These are phyloP conservation scores for Ptychochromis oligacanthus DNA, from an alignment of 2,113 vertebrate species.

Conservation along the genomic window DNA sequence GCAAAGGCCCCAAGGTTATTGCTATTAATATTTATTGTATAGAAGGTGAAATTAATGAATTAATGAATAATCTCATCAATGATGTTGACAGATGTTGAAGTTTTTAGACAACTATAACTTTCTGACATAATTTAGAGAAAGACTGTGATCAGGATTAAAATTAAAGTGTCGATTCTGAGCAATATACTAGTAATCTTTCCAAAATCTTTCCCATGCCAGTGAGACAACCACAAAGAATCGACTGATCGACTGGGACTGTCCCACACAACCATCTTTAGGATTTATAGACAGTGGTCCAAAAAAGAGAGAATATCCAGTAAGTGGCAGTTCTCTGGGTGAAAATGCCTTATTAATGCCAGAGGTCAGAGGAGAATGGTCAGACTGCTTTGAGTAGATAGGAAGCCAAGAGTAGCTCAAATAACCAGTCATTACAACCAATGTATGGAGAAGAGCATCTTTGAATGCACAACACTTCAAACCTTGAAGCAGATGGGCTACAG, in stretches of 20 bases:
- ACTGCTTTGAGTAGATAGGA: background rate
- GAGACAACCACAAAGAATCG: background rate
- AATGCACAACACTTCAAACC: background rate
- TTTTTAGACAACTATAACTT: background rate
- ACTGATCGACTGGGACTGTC: background rate
- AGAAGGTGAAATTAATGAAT: background rate
- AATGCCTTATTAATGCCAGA: too few species aligned
- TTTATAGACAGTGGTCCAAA: background rate
- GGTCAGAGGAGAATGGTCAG: background rate
- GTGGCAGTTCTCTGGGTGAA: too few species aligned
- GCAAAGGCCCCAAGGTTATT: background rate
- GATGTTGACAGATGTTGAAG: background rate
- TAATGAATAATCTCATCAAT: background rate
- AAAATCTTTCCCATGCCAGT: background rate
- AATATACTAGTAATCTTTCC: background rate
- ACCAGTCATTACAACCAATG: background rate
- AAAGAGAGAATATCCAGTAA: rapidly evolving
- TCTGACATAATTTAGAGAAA: background rate
- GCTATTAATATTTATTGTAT: background rate
- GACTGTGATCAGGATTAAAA: background rate
- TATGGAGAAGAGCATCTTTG: background rate
- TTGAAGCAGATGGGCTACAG: background rate
- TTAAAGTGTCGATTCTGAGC: background rate
- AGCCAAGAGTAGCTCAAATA: background rate
- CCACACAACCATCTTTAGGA: background rate